Evolutionary conservation across 2,888 invertebrate species (phyloP).

Genomic region (Ommatoiulus sabulosus): DNA sequence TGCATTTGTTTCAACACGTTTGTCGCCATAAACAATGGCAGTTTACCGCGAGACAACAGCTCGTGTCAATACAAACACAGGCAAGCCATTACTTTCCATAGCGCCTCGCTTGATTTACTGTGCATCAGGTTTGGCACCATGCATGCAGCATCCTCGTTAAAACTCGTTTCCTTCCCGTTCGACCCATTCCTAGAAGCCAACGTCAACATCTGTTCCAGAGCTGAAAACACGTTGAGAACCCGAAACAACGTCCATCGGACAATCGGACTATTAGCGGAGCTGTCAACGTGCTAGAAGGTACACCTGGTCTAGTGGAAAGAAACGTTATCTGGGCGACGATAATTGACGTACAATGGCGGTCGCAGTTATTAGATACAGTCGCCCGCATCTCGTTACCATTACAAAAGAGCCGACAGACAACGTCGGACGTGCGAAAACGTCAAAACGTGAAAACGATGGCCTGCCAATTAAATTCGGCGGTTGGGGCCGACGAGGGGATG

Average conservation of each 20-base stretch:
- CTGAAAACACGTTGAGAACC: neutral
- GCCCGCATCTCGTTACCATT: slow-evolving; percentile 26
- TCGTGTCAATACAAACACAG: slow-evolving; percentile 24
- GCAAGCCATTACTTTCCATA: neutral
- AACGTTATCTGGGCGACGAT: neutral
- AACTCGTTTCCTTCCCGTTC: neutral
- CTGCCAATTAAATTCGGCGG: neutral
- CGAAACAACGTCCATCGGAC: no score
- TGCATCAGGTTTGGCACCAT: slow-evolving; percentile 19
- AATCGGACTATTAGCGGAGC: neutral
- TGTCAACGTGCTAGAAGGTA: slow-evolving; percentile 40
- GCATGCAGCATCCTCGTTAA: slow-evolving; percentile 38
- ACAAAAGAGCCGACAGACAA: neutral
- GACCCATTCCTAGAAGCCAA: neutral
- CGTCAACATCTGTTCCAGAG: neutral
- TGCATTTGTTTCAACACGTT: neutral
- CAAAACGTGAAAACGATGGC: neutral
- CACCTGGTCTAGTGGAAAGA: neutral
- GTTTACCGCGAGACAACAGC: neutral
- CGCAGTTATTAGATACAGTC: neutral
- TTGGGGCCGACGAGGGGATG: neutral
- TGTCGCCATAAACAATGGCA: slow-evolving; percentile 10
- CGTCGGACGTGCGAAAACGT: neutral
- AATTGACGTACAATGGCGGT: slow-evolving; percentile 20
- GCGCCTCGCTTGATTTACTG: neutral